Evolutionary conservation across 2,888 invertebrate genomes (phyloP).

Genomic region (Eupithecia insigniata): DNA sequence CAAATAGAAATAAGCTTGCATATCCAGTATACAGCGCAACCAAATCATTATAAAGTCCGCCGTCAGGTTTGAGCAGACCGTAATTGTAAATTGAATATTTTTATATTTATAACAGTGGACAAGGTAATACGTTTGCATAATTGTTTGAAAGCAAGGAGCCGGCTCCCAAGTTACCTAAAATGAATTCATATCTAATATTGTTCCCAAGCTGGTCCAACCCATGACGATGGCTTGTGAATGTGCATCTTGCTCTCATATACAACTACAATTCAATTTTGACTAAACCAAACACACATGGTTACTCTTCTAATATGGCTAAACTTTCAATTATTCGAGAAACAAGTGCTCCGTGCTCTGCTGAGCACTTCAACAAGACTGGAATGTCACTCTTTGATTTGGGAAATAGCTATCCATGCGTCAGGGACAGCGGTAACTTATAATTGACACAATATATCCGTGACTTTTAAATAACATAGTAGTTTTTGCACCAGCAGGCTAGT

Average conservation of each 20-base stretch:
- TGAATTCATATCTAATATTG: slow-evolving; percentile 81
- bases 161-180: slow-evolving; percentile 74
- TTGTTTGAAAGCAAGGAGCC: slow-evolving; percentile 63
- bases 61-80: slow-evolving; percentile 43
- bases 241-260: slow-evolving; percentile 60
- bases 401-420: slow-evolving; percentile 67
- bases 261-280: slow-evolving; percentile 39
- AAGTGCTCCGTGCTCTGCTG: slow-evolving; percentile 59
- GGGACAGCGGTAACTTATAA: slow-evolving; percentile 57
- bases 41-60: slow-evolving; percentile 42
- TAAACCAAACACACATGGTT: slow-evolving; percentile 35
- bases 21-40: slow-evolving; percentile 43
- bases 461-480: slow-evolving; percentile 51
- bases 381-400: slow-evolving; percentile 80
- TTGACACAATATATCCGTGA: slow-evolving; percentile 60
- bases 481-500: background rate
- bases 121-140: slow-evolving; percentile 66
- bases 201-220: slow-evolving; percentile 85
- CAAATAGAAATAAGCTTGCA: slow-evolving; percentile 43
- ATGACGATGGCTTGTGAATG: slow-evolving; percentile 82
- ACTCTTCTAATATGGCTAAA: slow-evolving; percentile 35
- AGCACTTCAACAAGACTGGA: slow-evolving; percentile 83
- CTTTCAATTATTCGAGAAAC: slow-evolving; percentile 51
- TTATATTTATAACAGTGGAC: slow-evolving; percentile 50
- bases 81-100: slow-evolving; percentile 44